These are phyloP conservation scores for Trematocara macrostoma DNA, from an alignment of 2,113 vertebrate species.

Conservation along the genomic window DNA sequence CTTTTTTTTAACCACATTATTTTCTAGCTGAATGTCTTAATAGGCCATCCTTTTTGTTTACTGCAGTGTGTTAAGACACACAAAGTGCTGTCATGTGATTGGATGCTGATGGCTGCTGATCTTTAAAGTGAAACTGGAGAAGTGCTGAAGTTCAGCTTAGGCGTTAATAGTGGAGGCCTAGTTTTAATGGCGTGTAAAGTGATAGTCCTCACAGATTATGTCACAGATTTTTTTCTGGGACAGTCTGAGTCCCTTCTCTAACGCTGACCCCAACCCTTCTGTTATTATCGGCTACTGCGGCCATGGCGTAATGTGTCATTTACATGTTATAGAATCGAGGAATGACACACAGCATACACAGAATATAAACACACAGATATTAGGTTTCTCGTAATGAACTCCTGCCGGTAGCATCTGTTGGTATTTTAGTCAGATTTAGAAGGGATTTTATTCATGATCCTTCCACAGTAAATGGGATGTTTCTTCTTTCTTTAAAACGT, in stretches of 20 bases:
- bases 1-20: background rate
- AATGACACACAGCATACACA: background rate
- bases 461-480: background rate
- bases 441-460: constrained; percentile 6
- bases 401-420: background rate
- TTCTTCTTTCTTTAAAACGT: background rate
- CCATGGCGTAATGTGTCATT: background rate
- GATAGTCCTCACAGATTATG: constrained; percentile 50
- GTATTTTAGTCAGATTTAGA: background rate
- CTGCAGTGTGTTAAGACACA: background rate
- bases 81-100: background rate
- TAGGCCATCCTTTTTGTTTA: background rate
- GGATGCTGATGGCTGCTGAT: constrained; percentile 1
- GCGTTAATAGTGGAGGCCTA: constrained; percentile 17
- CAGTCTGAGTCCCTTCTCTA: background rate
- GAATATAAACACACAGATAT: background rate
- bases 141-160: constrained; percentile 20
- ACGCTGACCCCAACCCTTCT: background rate
- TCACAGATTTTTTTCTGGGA: constrained; percentile 39
- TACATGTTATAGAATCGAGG: background rate
- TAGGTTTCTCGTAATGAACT: constrained; percentile 5
- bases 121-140: constrained; percentile 38
- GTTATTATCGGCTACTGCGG: constrained; percentile 26
- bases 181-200: constrained; percentile 52
- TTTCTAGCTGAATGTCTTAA: background rate